phyloP scores from a whole-genome alignment of 2,888 invertebrate genomes.

The Campoplex capitator region DNA sequence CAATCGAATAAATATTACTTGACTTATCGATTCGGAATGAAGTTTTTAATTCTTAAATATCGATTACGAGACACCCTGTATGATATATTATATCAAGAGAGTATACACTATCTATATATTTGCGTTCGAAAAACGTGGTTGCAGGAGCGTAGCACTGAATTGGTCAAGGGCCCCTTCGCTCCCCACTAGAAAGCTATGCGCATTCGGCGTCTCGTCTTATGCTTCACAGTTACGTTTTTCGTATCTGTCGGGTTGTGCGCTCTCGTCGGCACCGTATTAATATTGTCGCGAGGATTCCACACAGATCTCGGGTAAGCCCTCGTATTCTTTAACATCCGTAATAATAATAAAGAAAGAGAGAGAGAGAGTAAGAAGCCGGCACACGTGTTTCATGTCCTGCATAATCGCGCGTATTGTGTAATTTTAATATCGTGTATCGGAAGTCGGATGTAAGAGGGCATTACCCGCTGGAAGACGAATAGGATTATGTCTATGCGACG shows the following conservation, averaged over 20 bases:
- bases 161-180: slow-evolving; percentile 15
- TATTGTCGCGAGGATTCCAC: slow-evolving; percentile 37
- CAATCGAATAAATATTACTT: neutral
- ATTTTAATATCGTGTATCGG: slow-evolving; percentile 23
- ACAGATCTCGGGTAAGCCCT: slow-evolving; percentile 61
- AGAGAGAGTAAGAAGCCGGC: neutral
- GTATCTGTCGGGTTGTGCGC: slow-evolving; percentile 61
- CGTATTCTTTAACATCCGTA: slow-evolving; percentile 1
- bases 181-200: slow-evolving; percentile 19
- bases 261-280: slow-evolving; percentile 55
- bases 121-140: slow-evolving; percentile 55
- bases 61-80: neutral
- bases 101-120: neutral
- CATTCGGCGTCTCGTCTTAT: slow-evolving; percentile 25
- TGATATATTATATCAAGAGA: neutral
- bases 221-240: slow-evolving; percentile 37
- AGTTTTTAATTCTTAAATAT: neutral
- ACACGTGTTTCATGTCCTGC: neutral
- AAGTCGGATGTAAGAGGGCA: slow-evolving; percentile 37
- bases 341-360: slow-evolving; percentile 29
- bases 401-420: slow-evolving; percentile 30
- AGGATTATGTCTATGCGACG: neutral
- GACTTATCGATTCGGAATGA: neutral
- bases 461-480: slow-evolving; percentile 15
- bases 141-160: slow-evolving; percentile 55